A percentile compares a stretch with the other conserved stretches of the same genome.
phyloP scores from a whole-genome alignment of 2,888 invertebrate genomes.

The Drosophila leonis region DNA sequence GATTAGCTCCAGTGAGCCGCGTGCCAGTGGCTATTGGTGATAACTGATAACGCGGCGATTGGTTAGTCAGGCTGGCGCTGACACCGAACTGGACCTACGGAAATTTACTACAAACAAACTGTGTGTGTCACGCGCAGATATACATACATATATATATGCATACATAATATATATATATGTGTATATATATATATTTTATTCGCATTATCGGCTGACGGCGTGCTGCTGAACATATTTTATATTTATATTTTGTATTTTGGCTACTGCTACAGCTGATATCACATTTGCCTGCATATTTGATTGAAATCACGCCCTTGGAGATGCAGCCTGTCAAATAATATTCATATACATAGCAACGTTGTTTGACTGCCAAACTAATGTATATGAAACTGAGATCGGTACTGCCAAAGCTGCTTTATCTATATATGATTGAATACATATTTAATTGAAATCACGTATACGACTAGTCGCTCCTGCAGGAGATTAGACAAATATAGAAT shows the following conservation, averaged over 20 bases:
- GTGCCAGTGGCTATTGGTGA: constrained; percentile 48
- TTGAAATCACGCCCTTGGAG: constrained; percentile 1
- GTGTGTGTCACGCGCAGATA: constrained; percentile 48
- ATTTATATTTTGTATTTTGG: constrained; percentile 8
- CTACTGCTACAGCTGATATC: constrained; percentile 2
- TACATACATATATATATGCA: background rate
- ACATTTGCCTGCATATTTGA: constrained; percentile 1
- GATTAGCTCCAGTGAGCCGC: constrained; percentile 62
- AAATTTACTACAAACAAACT: constrained; percentile 54
- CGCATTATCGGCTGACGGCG: constrained; percentile 12
- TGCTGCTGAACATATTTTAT: constrained; percentile 12
- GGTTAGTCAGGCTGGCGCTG: constrained; percentile 60
- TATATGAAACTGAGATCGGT: too few relatives aligned
- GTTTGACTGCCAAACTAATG: background rate
- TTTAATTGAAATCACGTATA: background rate
- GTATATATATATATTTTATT: constrained; percentile 2
- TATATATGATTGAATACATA: background rate
- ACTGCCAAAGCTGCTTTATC: background rate
- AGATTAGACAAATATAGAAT: background rate
- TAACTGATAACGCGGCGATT: constrained; percentile 54
- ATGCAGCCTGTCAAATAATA: background rate
- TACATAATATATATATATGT: background rate
- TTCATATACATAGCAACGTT: too few relatives aligned
- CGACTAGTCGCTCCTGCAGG: background rate
- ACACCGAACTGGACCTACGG: constrained; percentile 54